phyloP scores from a whole-genome alignment of 2,888 invertebrate genomes.

The Ferrisia virgata region DNA sequence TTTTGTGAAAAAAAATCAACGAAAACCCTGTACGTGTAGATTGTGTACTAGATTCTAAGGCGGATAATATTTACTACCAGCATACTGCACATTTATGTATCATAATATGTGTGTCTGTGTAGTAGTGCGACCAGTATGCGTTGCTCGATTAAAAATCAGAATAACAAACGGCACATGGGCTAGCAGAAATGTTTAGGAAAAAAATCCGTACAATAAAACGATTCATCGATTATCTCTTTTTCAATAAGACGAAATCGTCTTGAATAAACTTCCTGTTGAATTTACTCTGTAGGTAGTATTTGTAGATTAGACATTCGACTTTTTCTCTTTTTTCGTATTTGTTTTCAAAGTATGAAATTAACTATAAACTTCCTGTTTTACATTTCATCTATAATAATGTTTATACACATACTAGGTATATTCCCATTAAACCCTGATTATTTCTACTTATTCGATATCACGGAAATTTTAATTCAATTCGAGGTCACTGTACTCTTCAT shows the following conservation, averaged over 20 bases:
- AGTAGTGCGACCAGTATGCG: not conserved
- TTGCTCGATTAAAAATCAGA: not conserved
- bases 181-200: not conserved
- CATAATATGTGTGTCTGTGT: too few relatives aligned
- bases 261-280: conserved; percentile 13
- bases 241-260: not conserved
- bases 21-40: too few relatives aligned
- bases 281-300: not conserved
- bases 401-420: not conserved
- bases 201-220: not conserved
- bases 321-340: not conserved
- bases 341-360: not conserved
- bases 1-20: too few relatives aligned
- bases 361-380: conserved; percentile 38
- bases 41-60: too few relatives aligned
- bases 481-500: not conserved
- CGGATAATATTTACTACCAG: too few relatives aligned
- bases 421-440: not conserved
- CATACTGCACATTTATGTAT: too few relatives aligned
- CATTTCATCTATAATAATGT: not conserved
- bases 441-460: conserved; percentile 9
- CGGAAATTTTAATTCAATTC: conserved; percentile 28
- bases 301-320: not conserved
- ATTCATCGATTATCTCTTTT: not conserved
- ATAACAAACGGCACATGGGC: not conserved